Conservation (phyloP, 2,888 invertebrate genomes). For the Rhopalosiphum nymphaeae region DNA sequence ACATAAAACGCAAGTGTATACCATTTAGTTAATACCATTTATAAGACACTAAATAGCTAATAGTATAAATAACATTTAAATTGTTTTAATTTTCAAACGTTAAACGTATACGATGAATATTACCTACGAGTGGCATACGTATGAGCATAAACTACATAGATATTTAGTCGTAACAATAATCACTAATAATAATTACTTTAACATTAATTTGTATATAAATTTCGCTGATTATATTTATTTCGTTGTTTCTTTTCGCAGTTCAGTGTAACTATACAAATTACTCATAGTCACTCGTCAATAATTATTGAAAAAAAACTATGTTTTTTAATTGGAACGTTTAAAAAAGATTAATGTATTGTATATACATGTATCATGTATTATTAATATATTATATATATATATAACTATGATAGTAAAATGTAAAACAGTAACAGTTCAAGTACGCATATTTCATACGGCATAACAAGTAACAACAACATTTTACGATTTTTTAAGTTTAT, state of each 20-base stretch:
- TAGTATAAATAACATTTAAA: background rate
- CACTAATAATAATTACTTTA: background rate
- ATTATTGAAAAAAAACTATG: background rate
- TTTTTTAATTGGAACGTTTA: background rate
- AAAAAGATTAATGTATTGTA: background rate
- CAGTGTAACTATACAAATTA: background rate
- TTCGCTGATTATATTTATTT: background rate
- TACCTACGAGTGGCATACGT: background rate
- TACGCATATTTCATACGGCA: background rate
- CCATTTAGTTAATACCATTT: background rate
- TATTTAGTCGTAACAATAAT: background rate
- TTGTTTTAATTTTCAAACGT: background rate
- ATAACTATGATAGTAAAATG: background rate
- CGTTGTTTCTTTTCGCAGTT: background rate
- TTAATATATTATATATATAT: background rate
- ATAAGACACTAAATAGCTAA: background rate
- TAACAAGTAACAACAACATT: too few relatives aligned
- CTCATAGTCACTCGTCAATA: background rate
- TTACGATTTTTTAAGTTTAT: too few relatives aligned
- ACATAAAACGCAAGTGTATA: background rate
- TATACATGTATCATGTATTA: background rate
- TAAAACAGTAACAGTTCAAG: background rate
- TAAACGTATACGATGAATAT: background rate
- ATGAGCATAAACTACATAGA: background rate
- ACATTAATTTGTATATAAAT: background rate